A percentile compares a stretch with the other conserved stretches of the same genome.
Evolutionary conservation across 2,888 invertebrate species (phyloP).

Genomic region (Philereme transversata): DNA sequence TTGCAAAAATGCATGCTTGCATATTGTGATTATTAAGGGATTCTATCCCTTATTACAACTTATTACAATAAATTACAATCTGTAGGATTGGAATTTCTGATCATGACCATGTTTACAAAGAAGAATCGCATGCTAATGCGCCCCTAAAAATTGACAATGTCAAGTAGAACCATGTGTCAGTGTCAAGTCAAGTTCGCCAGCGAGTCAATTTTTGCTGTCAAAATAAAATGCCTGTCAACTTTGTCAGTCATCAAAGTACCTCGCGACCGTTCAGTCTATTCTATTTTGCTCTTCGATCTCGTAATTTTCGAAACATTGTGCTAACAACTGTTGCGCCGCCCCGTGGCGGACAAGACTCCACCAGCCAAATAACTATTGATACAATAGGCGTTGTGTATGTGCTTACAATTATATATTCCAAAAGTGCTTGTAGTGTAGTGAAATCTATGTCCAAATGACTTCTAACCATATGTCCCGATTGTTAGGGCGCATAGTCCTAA

Average conservation of each 20-base stretch:
- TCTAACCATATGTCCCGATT: conserved; percentile 76
- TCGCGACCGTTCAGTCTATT: conserved; percentile 48
- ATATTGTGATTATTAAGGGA: too few relatives aligned
- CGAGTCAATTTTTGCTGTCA: conserved; percentile 19
- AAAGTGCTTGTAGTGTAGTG: conserved; percentile 57
- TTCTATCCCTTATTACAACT: too few relatives aligned
- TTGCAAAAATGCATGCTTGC: too few relatives aligned
- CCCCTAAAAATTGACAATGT: too few relatives aligned
- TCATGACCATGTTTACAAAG: too few relatives aligned
- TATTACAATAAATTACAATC: too few relatives aligned
- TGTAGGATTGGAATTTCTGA: too few relatives aligned
- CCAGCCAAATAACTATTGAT: conserved; percentile 39
- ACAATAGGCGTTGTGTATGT: conserved; percentile 42
- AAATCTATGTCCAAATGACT: conserved; percentile 76
- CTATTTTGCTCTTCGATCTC: conserved; percentile 59
- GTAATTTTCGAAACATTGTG: conserved; percentile 20
- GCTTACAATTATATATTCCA: conserved; percentile 22
- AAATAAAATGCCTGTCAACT: conserved; percentile 9
- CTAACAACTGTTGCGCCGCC: conserved; percentile 52
- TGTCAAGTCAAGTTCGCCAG: conserved; percentile 17
- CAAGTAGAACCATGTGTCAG: conserved; percentile 7
- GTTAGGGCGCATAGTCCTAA: conserved; percentile 55
- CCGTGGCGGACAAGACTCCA: conserved; percentile 51
- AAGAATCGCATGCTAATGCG: too few relatives aligned
- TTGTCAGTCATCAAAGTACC: conserved; percentile 38